phyloP scores from a whole-genome alignment of 1,140 invertebrate genomes.

The Aphelenchoides besseyi region DNA sequence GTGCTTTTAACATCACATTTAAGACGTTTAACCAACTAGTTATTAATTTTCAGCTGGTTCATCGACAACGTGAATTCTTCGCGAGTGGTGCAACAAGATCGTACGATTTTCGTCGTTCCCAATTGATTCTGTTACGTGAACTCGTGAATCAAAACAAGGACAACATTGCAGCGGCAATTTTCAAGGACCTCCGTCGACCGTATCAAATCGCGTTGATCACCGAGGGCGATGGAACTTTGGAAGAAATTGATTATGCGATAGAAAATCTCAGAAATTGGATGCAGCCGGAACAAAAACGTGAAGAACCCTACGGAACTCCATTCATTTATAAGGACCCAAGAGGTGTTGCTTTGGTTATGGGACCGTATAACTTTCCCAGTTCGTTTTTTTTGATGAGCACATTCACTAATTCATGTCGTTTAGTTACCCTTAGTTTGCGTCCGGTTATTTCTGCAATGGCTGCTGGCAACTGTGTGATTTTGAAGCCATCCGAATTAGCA shows the following conservation, averaged over 20 bases:
- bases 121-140: constrained; percentile 1
- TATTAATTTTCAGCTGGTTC: constrained; percentile 8
- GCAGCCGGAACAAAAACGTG: constrained; percentile 26
- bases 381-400: background rate
- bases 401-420: constrained; percentile 69
- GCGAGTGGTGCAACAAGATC: background rate
- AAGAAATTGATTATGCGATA: constrained; percentile 48
- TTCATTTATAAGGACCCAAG: constrained; percentile 71
- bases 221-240: constrained; percentile 38
- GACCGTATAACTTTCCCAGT: constrained; percentile 92
- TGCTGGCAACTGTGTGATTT: constrained; percentile 81
- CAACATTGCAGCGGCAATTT: constrained; percentile 11
- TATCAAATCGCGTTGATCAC: constrained; percentile 10
- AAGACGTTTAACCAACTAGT: too few relatives aligned
- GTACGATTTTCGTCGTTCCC: background rate
- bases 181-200: constrained; percentile 2
- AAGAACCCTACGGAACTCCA: constrained; percentile 62
- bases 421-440: constrained; percentile 65
- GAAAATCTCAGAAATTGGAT: constrained; percentile 44
- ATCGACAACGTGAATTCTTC: constrained; percentile 21
- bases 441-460: constrained; percentile 81
- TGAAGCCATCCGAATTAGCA: constrained; percentile 92
- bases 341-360: constrained; percentile 75
- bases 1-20: too few relatives aligned
- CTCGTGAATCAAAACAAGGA: background rate